Base-by-base conservation (phyloP, 2,888 invertebrate genomes). In the Xestobium rufovillosum region DNA sequence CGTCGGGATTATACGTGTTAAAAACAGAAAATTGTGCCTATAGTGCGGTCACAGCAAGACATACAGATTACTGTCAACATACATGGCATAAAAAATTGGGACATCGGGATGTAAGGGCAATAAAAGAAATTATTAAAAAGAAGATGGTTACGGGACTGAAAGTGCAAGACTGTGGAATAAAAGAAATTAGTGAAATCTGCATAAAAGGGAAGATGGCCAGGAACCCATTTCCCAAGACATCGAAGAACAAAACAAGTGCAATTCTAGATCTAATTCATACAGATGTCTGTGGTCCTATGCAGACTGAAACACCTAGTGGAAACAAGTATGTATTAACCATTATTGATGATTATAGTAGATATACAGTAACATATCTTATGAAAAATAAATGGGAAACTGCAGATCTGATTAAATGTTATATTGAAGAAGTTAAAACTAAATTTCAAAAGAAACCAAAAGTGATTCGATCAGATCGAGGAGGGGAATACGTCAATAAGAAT, bases 271-370 rank as follows among this genome's bases (percentile, higher is more conserved):
- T n/a, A n/a, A n/a, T n/a, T n/a, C n/a, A n/a, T n/a, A n/a, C n/a
- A n/a, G n/a, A n/a, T n/a, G n/a, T n/a, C n/a, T n/a, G n/a, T n/a
- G n/a, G n/a, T n/a, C n/a, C n/a, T n/a, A n/a, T n/a, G n/a, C n/a
- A n/a, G n/a, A n/a, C n/a, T n/a, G n/a, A n/a, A n/a, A n/a, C n/a
- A n/a, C n/a, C n/a, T n/a, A n/a, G n/a, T n/a, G n/a, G n/a, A n/a
- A n/a, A n/a, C n/a, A n/a, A n/a, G n/a, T n/a, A 29, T 12, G 14
- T 56, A 2, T 3, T 57, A 2, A 56, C 50, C 0, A 42, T 58
- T 8, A 56, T 56, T n/a, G 58, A 57, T 34, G 57, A 58, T 42
- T 56, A 38, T 32, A 41, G 19, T 47, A 33, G 39, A 42, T 34
- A 25, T 12, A 29, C 29, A 29, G 29, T 29, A 4, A 29, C n/a